A percentile compares a stretch with the other conserved stretches of the same genome.
Evolutionary conservation across 2,888 invertebrate genomes (phyloP).

Genomic region (Urechis unicinctus): DNA sequence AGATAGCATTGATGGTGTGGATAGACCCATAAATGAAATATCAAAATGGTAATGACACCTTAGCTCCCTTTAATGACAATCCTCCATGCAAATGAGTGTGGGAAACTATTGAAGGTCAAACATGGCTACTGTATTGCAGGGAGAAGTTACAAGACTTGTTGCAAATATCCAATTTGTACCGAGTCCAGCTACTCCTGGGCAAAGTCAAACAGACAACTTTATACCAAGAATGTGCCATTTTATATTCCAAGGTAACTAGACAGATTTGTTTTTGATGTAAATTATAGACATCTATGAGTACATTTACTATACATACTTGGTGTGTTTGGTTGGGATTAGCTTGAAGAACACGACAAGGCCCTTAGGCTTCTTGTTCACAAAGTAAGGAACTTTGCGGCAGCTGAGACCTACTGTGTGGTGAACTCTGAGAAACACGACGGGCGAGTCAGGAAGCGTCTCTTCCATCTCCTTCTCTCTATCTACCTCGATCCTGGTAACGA

Average conservation of each 20-base stretch:
- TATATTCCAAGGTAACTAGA: constrained; percentile 54
- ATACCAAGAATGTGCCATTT: constrained; percentile 54
- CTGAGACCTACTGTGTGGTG: constrained; percentile 54
- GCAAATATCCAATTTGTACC: constrained; percentile 49
- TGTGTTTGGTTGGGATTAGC: too few relatives aligned
- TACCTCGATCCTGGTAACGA: constrained; percentile 50
- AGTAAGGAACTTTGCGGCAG: constrained; percentile 53
- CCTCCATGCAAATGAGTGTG: not conserved
- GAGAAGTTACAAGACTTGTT: constrained; percentile 49
- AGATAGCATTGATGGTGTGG: too few relatives aligned
- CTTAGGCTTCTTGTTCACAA: constrained; percentile 53
- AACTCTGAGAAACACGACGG: constrained; percentile 43
- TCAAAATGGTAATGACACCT: too few relatives aligned
- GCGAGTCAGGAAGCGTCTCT: constrained; percentile 46
- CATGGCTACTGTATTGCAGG: constrained; percentile 23
- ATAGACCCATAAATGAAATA: too few relatives aligned
- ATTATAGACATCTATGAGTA: not conserved
- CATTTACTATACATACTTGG: not conserved
- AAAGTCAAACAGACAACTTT: constrained; percentile 52
- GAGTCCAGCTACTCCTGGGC: constrained; percentile 52
- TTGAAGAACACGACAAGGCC: constrained; percentile 56
- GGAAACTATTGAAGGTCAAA: not conserved
- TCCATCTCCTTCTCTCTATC: constrained; percentile 49
- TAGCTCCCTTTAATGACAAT: not conserved
- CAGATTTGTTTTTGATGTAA: not conserved